A percentile compares a stretch with the other conserved stretches of the same genome.
These are phyloP conservation scores for Columba livia DNA, from an alignment of 2,113 vertebrate species.

Conservation along the genomic window DNA sequence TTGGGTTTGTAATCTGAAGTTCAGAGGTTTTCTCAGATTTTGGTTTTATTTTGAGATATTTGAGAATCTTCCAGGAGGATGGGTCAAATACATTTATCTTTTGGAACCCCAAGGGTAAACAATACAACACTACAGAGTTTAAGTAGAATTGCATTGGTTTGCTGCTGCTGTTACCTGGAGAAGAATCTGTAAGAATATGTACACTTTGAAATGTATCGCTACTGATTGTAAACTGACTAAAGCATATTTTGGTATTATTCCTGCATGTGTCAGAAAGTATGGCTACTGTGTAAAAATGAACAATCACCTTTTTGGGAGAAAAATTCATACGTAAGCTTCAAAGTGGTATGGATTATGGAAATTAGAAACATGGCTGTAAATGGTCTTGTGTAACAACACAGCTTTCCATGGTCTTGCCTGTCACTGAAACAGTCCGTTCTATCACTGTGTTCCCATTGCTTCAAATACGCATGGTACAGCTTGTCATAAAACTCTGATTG, in stretches of 20 bases:
- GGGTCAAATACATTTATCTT: not conserved
- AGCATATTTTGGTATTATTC: not conserved
- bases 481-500: constrained; percentile 51
- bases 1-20: not conserved
- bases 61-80: not conserved
- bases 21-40: not conserved
- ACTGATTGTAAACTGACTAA: not conserved
- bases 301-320: not conserved
- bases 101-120: not conserved
- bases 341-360: not conserved
- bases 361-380: not conserved
- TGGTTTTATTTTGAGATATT: not conserved
- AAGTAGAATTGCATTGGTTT: not conserved
- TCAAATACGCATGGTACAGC: not conserved
- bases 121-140: not conserved
- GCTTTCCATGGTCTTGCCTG: not conserved
- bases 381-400: not conserved
- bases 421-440: not conserved
- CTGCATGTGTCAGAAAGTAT: not conserved
- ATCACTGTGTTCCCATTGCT: not conserved
- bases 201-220: not conserved
- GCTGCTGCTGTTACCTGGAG: not conserved
- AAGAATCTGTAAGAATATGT: not conserved
- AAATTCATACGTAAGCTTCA: not conserved
- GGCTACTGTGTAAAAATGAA: not conserved